Evolutionary conservation across 2,113 vertebrate genomes (phyloP).

Genomic region (Aleadryas rufinucha): DNA sequence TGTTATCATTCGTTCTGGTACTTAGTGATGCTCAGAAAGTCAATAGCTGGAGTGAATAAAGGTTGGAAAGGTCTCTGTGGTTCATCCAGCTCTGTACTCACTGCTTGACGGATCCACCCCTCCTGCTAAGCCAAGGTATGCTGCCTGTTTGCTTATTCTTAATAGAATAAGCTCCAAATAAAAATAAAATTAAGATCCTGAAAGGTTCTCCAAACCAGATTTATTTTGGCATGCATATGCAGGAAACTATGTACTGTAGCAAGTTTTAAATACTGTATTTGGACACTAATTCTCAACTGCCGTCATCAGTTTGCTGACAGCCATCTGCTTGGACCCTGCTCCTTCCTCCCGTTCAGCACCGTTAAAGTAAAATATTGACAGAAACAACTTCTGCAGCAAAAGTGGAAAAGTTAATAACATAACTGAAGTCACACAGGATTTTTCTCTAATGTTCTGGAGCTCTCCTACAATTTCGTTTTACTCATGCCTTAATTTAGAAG

Average conservation of each 20-base stretch:
- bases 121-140: background rate
- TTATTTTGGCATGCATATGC: slow-evolving; percentile 74
- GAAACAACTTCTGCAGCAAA: slow-evolving; percentile 66
- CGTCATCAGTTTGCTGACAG: slow-evolving; percentile 77
- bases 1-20: background rate
- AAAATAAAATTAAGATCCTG: slow-evolving; percentile 62
- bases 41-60: background rate
- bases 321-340: slow-evolving; percentile 78
- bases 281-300: slow-evolving; percentile 75
- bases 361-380: slow-evolving; percentile 71
- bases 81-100: background rate
- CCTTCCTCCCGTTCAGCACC: slow-evolving; percentile 67
- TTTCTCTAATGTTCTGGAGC: slow-evolving; percentile 42
- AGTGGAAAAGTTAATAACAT: slow-evolving; percentile 61
- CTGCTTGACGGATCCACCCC: background rate
- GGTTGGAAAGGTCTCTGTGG: background rate
- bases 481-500: slow-evolving; percentile 33
- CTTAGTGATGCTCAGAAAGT: background rate
- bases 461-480: slow-evolving; percentile 36
- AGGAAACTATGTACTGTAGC: slow-evolving; percentile 74
- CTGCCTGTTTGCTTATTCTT: slow-evolving; percentile 30
- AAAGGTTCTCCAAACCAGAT: slow-evolving; percentile 74
- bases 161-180: slow-evolving; percentile 63
- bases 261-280: slow-evolving; percentile 78
- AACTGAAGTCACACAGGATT: slow-evolving; percentile 48